Conservation (phyloP, 1,140 invertebrate species). For the Papilio dardanus region DNA sequence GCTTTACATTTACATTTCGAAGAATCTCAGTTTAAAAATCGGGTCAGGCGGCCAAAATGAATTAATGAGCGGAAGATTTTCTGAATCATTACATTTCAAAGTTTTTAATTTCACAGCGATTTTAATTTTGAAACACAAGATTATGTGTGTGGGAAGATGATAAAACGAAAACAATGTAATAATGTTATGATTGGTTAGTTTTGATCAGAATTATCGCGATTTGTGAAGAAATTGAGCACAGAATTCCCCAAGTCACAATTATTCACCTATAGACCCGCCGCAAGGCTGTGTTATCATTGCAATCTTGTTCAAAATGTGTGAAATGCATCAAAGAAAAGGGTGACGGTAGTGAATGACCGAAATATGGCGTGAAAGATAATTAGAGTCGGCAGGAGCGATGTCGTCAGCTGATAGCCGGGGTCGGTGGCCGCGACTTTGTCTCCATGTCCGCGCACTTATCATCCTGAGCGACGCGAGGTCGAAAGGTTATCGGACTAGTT, state of each 20-base stretch:
- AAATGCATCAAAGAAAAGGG: constrained; percentile 44
- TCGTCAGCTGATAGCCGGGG: constrained; percentile 78
- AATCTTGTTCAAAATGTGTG: neutral
- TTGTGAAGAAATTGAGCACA: neutral
- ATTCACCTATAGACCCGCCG: neutral
- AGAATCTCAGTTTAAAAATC: constrained; percentile 54
- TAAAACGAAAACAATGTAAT: neutral
- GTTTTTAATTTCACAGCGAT: constrained; percentile 41
- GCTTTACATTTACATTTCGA: constrained; percentile 48
- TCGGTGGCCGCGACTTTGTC: constrained; percentile 77
- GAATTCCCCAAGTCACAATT: neutral
- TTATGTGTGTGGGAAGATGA: neutral
- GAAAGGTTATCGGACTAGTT: constrained; percentile 70
- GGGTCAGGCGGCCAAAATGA: constrained; percentile 58
- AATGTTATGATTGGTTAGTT: neutral
- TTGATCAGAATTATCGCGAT: neutral
- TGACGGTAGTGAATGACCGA: constrained; percentile 65
- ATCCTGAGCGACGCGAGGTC: constrained; percentile 59
- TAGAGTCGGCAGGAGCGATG: constrained; percentile 68
- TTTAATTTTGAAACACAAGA: neutral
- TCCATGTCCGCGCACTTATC: constrained; percentile 71
- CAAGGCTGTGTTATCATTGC: neutral
- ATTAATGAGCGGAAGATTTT: constrained; percentile 54
- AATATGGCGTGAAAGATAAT: constrained; percentile 76
- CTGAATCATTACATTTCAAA: constrained; percentile 61